These are phyloP conservation scores for Gnathonemus echidnorhynchus DNA, from an alignment of 2,113 vertebrate genomes.

Conservation along the genomic window DNA sequence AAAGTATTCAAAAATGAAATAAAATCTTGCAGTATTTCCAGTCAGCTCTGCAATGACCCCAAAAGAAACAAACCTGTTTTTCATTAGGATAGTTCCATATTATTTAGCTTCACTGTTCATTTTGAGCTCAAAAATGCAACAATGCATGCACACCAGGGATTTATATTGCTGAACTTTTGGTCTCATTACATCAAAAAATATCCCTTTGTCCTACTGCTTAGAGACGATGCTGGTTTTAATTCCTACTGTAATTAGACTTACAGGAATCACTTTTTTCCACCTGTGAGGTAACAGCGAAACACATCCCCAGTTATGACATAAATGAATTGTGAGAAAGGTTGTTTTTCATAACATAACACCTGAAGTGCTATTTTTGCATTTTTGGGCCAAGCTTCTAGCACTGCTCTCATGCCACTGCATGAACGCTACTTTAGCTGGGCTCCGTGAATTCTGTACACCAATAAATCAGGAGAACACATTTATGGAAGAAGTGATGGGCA, in stretches of 20 bases:
- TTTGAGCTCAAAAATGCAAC: neutral
- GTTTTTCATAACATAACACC: neutral
- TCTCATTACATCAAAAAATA: neutral
- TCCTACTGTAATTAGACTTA: neutral
- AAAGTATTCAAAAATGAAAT: neutral
- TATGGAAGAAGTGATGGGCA: slow-evolving; percentile 11
- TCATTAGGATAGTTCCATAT: neutral
- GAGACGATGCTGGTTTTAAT: neutral
- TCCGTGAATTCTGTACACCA: neutral
- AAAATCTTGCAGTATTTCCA: neutral
- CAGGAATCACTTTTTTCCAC: neutral
- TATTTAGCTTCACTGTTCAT: neutral
- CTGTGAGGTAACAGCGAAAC: neutral
- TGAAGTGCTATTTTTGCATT: neutral
- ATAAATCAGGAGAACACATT: slow-evolving; percentile 15
- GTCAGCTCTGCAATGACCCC: neutral
- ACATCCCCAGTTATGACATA: neutral
- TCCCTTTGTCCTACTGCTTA: neutral
- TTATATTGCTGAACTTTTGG: neutral
- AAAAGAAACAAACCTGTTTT: neutral
- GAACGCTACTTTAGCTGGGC: neutral
- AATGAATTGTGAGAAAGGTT: neutral
- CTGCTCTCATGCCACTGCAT: neutral
- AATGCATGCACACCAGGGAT: neutral
- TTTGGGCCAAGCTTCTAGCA: neutral